Percentiles rank a stretch among this genome's conserved stretches.
These are phyloP conservation scores for Phymatocera aterrima DNA, from an alignment of 2,888 invertebrate genomes.

Conservation along the genomic window DNA sequence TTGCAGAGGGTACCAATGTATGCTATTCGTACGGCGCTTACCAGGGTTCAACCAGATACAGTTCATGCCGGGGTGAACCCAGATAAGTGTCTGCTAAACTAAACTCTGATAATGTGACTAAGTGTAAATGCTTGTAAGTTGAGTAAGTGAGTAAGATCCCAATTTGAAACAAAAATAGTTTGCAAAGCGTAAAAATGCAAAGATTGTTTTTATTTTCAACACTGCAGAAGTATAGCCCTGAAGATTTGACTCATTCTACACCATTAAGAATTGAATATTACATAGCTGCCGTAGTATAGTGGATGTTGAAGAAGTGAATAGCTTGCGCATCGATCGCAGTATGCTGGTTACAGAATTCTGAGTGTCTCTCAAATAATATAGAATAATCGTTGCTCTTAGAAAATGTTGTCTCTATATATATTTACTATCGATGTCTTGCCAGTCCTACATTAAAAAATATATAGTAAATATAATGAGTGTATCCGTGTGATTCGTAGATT, in stretches of 20 bases:
- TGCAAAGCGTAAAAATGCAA: background rate
- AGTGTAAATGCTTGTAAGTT: too few species aligned
- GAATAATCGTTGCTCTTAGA: slow-evolving; percentile 60
- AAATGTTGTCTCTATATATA: slow-evolving; percentile 54
- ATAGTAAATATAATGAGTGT: too few species aligned
- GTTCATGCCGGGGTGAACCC: background rate
- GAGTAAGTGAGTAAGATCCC: too few species aligned
- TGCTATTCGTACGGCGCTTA: background rate
- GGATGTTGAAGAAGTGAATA: slow-evolving; percentile 8
- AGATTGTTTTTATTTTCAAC: background rate
- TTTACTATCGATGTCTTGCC: slow-evolving; percentile 58
- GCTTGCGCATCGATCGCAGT: background rate
- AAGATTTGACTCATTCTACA: background rate
- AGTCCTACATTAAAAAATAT: slow-evolving; percentile 56
- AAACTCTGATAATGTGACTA: background rate
- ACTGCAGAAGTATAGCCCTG: background rate
- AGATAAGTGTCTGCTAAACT: background rate
- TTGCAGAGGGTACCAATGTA: background rate
- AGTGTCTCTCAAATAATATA: slow-evolving; percentile 58
- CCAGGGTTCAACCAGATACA: background rate
- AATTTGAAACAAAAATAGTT: background rate
- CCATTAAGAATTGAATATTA: background rate
- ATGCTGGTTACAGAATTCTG: slow-evolving; percentile 50
- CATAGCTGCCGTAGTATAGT: background rate
- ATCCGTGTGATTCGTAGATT: slow-evolving; percentile 53